These are phyloP conservation scores for Drosophila funebris DNA, from an alignment of 1,140 invertebrate species.

Conservation along the genomic window DNA sequence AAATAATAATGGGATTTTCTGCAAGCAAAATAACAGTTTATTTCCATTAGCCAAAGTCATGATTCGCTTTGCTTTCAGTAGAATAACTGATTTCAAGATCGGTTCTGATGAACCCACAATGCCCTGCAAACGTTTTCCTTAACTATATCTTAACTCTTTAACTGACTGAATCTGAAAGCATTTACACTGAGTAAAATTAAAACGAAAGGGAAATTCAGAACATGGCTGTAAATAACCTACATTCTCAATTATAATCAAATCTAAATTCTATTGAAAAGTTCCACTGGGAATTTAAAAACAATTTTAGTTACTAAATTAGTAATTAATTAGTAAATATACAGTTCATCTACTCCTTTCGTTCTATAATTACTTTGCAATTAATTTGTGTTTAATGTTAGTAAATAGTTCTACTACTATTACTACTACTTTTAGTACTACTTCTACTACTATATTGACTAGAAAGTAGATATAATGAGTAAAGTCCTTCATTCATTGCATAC, in stretches of 20 bases:
- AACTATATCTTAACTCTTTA: too few species aligned
- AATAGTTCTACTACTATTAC: neutral
- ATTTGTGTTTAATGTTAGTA: too few species aligned
- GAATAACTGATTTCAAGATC: too few species aligned
- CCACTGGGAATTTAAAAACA: neutral
- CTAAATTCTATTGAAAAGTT: neutral
- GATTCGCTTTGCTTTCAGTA: neutral
- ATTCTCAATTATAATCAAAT: neutral
- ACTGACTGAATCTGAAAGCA: too few species aligned
- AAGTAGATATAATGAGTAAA: neutral
- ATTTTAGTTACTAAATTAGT: neutral
- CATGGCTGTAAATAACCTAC: neutral
- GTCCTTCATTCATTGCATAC: neutral
- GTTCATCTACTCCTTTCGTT: too few species aligned
- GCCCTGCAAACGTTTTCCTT: too few species aligned
- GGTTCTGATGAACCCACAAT: too few species aligned
- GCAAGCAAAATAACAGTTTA: neutral
- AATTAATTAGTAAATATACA: too few species aligned
- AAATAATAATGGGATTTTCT: slow-evolving; percentile 6
- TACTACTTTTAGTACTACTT: neutral
- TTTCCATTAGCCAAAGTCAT: neutral
- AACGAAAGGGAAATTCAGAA: neutral
- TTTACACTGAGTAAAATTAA: neutral
- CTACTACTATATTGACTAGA: neutral
- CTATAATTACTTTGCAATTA: too few species aligned